phyloP scores from a whole-genome alignment of 2,888 invertebrate genomes.

The Tetragonisca angustula region DNA sequence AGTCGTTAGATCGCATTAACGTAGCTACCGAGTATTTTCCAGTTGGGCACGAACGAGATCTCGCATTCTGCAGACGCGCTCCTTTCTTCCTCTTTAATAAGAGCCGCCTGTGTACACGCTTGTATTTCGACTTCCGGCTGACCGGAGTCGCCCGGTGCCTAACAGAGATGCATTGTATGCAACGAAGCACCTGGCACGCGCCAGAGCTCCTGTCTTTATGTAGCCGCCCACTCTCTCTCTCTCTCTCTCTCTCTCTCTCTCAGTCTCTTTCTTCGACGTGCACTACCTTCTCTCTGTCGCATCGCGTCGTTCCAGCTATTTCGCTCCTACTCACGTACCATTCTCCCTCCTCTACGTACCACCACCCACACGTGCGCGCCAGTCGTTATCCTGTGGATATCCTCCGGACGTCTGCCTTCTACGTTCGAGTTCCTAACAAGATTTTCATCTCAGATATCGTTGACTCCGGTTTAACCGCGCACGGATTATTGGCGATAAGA shows the following conservation, averaged over 20 bases:
- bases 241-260: constrained; percentile 42
- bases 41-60: constrained; percentile 66
- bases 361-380: constrained; percentile 59
- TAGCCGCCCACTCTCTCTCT: constrained; percentile 71
- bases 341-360: constrained; percentile 1
- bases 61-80: constrained; percentile 69
- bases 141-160: constrained; percentile 65
- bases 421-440: constrained; percentile 71
- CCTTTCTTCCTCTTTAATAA: constrained; percentile 76
- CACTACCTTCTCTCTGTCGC: constrained; percentile 11
- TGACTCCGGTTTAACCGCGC: constrained; percentile 62
- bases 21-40: constrained; percentile 62
- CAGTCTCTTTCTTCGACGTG: neutral
- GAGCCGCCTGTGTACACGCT: constrained; percentile 76
- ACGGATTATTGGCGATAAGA: constrained; percentile 69
- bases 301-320: constrained; percentile 21
- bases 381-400: constrained; percentile 71
- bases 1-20: constrained; percentile 67
- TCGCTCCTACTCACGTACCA: constrained; percentile 46
- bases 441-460: constrained; percentile 70
- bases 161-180: constrained; percentile 80
- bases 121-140: constrained; percentile 81
- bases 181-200: constrained; percentile 83
- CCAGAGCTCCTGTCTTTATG: constrained; percentile 77
- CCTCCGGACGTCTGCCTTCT: constrained; percentile 69